These are phyloP conservation scores for Anoplolepis gracilipes DNA, from an alignment of 1,140 invertebrate species.

Conservation along the genomic window DNA sequence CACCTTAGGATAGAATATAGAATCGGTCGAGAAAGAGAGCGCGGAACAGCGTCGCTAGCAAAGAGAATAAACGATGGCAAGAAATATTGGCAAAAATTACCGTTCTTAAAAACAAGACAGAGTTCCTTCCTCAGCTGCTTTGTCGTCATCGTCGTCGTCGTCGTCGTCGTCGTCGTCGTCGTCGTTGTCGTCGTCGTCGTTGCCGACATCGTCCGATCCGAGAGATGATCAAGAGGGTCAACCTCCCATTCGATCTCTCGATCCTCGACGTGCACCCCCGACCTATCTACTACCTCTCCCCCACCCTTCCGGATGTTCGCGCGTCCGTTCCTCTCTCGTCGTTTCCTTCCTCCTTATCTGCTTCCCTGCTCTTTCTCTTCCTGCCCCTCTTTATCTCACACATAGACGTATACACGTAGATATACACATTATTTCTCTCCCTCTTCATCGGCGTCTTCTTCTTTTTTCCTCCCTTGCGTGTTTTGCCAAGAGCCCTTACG, in stretches of 20 bases:
- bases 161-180: neutral
- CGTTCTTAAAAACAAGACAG: conserved; percentile 40
- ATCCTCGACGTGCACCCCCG: conserved; percentile 69
- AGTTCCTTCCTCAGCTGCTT: conserved; percentile 19
- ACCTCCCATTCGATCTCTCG: conserved; percentile 64
- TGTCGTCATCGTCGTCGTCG: neutral
- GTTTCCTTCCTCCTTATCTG: conserved; percentile 72
- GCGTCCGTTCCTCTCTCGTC: conserved; percentile 51
- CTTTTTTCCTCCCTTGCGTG: conserved; percentile 76
- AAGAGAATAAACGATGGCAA: conserved; percentile 58
- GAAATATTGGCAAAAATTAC: conserved; percentile 61
- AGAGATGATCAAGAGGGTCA: conserved; percentile 36
- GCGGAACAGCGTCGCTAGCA: conserved; percentile 8
- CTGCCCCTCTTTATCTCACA: conserved; percentile 21
- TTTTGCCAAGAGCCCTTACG: conserved; percentile 81
- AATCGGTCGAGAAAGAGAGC: conserved; percentile 16
- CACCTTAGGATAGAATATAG: neutral
- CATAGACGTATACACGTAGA: conserved; percentile 19
- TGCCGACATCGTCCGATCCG: conserved; percentile 9
- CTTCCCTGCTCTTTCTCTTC: conserved; percentile 56
- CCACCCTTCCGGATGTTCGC: conserved; percentile 43
- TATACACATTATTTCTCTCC: conserved; percentile 55
- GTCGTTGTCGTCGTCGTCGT: neutral
- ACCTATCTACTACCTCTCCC: neutral
- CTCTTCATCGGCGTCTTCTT: conserved; percentile 48